Evolutionary conservation across 2,797 vertebrate species (phyloP), one percentile per base, ranked within the genome.

Genomic region (Pyrocephalus nanus): DNA sequence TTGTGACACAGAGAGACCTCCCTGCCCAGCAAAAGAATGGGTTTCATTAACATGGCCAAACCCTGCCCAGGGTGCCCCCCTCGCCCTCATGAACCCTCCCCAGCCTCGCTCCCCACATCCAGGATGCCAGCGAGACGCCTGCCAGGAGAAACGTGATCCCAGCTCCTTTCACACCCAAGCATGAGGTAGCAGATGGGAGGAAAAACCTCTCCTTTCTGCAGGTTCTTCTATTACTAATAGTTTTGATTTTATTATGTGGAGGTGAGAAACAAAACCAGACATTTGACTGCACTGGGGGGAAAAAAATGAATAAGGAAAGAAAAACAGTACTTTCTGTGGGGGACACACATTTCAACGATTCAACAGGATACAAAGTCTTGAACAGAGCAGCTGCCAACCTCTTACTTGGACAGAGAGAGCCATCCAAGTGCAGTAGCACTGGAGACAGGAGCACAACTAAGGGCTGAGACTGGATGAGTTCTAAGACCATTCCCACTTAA

Each of bases 261-360:
- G 82, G 76, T 82, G 86, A 94, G 93, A 96, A 96, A 73, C 79
- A 95, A 95, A 96, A 94, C 93, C 67, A 30, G 47, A 88, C 77
- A 74, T 71, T 79, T 93, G 88, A 94, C 92, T 88, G 64, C 86
- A 86, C 11, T 54, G 62, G 19, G 9, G 2, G 0, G 14, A 32
- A 29, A 27, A n/a, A 15, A 17, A 47, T 40, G 1, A 55, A 21
- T 4, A 71, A 32, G 16, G 38, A 57, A 47, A 45, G 40, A 60
- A 73, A 67, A 83, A 67, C 26, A 71, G 53, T 29, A 54, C 20
- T 58, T 91, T 93, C 78, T 64, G 74, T 36, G 74, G 60, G 47
- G 19, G 50, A 83, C 5, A 73, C 51, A 38, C 34, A 38, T 69
- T 19, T 78, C 80, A 94, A 79, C 2, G 20, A 93, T 73, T 58